Conservation (phyloP, 2,797 vertebrate species). For the Pangasius krempfi region DNA sequence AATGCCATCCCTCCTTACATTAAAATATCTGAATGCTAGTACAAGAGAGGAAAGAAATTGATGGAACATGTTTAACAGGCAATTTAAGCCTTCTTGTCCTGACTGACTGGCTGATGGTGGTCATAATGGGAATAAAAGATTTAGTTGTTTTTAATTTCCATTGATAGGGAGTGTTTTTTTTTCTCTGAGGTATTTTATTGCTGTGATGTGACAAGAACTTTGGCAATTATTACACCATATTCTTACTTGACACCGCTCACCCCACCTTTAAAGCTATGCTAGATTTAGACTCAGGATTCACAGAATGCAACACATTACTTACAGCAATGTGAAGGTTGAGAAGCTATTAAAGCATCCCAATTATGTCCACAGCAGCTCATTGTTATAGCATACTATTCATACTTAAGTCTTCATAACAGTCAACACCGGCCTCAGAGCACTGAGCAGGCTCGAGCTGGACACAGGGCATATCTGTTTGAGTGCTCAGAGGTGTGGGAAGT, state of each 20-base stretch:
- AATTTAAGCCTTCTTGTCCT: neutral
- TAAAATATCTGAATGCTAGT: neutral
- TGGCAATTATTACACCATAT: neutral
- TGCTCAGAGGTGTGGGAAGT: constrained; percentile 57
- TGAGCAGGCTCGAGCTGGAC: neutral
- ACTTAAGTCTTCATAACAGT: neutral
- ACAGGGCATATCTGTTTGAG: neutral
- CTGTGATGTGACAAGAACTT: neutral
- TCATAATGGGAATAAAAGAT: neutral
- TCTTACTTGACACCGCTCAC: neutral
- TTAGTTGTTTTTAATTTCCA: neutral
- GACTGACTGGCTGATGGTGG: neutral
- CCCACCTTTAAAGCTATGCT: neutral
- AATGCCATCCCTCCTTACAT: neutral
- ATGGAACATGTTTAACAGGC: neutral
- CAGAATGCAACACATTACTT: neutral
- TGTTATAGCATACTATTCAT: constrained; percentile 12
- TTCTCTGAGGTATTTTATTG: neutral
- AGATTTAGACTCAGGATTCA: neutral
- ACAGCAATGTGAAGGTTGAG: neutral
- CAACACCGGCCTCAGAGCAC: neutral
- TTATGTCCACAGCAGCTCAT: constrained; percentile 17
- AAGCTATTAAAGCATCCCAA: neutral
- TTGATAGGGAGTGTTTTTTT: neutral
- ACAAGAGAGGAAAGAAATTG: neutral